Percentiles rank a stretch among this genome's conserved stretches.
These are phyloP conservation scores for Alouatta palliata DNA, from an alignment of 2,113 vertebrate genomes.

Conservation along the genomic window DNA sequence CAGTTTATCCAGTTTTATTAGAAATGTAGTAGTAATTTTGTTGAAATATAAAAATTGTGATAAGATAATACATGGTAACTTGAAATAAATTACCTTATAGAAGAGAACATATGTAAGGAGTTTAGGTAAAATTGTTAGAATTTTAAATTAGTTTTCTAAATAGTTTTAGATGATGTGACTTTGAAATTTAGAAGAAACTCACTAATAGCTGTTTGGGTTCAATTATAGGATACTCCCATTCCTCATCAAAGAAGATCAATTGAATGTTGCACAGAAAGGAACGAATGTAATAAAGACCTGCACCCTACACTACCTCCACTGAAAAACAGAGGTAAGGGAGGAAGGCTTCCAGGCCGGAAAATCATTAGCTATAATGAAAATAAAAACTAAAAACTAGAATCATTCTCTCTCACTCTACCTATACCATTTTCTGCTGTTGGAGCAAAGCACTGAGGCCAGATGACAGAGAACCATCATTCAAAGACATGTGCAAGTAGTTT, in stretches of 20 bases:
- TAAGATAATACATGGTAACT: neutral
- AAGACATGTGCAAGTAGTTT: neutral
- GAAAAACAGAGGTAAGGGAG: constrained; percentile 87
- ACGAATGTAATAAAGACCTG: constrained; percentile 95
- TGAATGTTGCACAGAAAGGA: constrained; percentile 95
- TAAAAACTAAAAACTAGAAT: neutral
- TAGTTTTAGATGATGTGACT: neutral
- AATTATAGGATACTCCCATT: constrained; percentile 90
- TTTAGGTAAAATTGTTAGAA: neutral
- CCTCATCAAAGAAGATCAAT: constrained; percentile 91
- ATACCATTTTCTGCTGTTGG: neutral
- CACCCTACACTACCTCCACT: constrained; percentile 93
- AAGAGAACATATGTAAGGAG: neutral
- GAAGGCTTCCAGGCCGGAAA: neutral
- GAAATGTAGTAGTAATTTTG: neutral
- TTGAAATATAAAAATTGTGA: neutral
- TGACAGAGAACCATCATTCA: neutral
- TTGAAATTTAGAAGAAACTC: neutral
- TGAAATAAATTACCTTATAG: neutral
- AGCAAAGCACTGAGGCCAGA: neutral
- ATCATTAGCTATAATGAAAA: too few relatives aligned
- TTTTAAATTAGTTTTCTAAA: neutral
- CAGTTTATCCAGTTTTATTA: neutral
- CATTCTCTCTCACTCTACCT: neutral
- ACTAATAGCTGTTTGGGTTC: constrained; percentile 8